Evolutionary conservation across 2,888 invertebrate genomes (phyloP).

Genomic region (Seira sanloemensis): DNA sequence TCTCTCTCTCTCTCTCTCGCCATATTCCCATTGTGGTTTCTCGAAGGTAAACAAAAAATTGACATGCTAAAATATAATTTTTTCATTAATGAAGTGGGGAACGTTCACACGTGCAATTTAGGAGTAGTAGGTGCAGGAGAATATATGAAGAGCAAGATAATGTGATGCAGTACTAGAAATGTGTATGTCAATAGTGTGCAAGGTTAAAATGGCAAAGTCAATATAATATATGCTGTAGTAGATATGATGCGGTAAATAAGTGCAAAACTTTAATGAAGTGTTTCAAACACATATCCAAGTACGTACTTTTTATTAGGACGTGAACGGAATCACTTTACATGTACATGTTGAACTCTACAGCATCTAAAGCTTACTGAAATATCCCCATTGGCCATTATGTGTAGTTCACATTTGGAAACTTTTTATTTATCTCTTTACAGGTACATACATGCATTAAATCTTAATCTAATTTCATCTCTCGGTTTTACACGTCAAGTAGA

Average conservation of each 20-base stretch:
- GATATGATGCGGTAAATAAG: too few species aligned
- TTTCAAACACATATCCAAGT: too few species aligned
- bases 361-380: neutral
- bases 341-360: neutral
- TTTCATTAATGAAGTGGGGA: conserved; percentile 2
- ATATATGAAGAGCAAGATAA: too few species aligned
- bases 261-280: too few species aligned
- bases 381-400: neutral
- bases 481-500: neutral
- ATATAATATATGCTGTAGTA: too few species aligned
- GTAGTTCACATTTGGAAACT: neutral
- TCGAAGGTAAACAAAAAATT: neutral
- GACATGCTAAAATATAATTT: neutral
- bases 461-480: conserved; percentile 1
- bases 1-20: too few species aligned
- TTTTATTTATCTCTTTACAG: conserved; percentile 4
- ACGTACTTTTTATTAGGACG: neutral
- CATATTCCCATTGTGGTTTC: too few species aligned
- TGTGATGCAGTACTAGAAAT: too few species aligned
- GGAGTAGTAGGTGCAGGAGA: too few species aligned
- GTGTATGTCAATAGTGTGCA: too few species aligned
- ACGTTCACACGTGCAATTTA: neutral
- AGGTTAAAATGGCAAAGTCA: too few species aligned
- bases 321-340: conserved; percentile 3
- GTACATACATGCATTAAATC: neutral